Conservation (phyloP, 2,797 vertebrate genomes). For the Leuciscus waleckii region DNA sequence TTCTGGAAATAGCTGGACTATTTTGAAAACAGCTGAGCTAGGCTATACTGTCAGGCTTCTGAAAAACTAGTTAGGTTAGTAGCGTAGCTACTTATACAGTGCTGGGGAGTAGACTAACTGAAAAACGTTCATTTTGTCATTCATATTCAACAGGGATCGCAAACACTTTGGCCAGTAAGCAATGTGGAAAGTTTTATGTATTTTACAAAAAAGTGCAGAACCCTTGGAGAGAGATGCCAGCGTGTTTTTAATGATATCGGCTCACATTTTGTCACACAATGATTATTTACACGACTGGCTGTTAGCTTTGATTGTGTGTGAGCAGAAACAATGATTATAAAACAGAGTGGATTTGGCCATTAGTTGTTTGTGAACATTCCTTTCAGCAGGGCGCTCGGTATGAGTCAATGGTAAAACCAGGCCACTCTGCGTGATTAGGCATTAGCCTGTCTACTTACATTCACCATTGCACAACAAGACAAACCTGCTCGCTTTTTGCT, state of each 20-base stretch:
- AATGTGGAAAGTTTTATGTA: not conserved
- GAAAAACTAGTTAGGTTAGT: not conserved
- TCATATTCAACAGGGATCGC: not conserved
- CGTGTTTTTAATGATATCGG: not conserved
- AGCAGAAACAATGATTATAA: slow-evolving; percentile 37
- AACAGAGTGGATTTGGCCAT: slow-evolving; percentile 37
- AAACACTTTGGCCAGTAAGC: not conserved
- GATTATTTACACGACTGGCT: slow-evolving; percentile 23
- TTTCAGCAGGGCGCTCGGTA: slow-evolving; percentile 66
- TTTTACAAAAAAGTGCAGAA: not conserved
- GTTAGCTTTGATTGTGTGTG: slow-evolving; percentile 26
- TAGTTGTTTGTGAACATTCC: slow-evolving; percentile 74
- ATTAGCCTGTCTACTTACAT: slow-evolving; percentile 70
- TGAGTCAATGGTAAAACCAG: slow-evolving; percentile 75
- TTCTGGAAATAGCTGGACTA: not conserved
- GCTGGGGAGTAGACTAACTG: not conserved
- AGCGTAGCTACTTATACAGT: not conserved
- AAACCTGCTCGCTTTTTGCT: slow-evolving; percentile 43
- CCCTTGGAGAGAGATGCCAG: not conserved
- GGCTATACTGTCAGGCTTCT: not conserved
- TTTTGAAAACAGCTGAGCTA: not conserved
- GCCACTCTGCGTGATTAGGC: slow-evolving; percentile 75
- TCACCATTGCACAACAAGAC: slow-evolving; percentile 71
- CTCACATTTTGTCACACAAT: not conserved
- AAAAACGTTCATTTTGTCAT: not conserved